phyloP scores from a whole-genome alignment of 2,113 vertebrate species.

The Mastomys coucha region DNA sequence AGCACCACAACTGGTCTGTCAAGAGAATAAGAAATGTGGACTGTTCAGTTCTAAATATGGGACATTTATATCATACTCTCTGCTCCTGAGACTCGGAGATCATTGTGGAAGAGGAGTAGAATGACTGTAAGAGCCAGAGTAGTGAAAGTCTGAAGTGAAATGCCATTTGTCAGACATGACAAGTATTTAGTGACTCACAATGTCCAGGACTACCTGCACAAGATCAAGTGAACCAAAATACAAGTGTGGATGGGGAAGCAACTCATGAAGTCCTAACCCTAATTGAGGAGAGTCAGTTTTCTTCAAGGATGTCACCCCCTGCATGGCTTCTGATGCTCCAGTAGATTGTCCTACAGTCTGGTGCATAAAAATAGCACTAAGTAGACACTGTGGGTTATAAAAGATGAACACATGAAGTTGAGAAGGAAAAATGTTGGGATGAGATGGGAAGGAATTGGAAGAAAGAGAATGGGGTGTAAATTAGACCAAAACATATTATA shows the following conservation, averaged over 20 bases:
- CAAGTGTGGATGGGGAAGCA: not conserved
- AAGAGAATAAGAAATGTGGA: not conserved
- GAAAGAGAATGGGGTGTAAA: not conserved
- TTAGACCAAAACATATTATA: not conserved
- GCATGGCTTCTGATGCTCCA: not conserved
- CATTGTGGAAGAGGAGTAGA: not conserved
- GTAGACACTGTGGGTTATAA: not conserved
- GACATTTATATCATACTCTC: not conserved
- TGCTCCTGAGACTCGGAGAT: not conserved
- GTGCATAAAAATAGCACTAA: not conserved
- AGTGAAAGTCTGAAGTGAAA: not conserved
- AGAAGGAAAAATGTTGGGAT: not conserved
- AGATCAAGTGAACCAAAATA: not conserved
- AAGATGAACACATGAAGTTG: not conserved
- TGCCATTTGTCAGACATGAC: not conserved
- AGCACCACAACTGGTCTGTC: too few species aligned
- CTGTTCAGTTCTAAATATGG: not conserved
- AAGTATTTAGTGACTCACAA: not conserved
- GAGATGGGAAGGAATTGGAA: not conserved
- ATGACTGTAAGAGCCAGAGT: not conserved
- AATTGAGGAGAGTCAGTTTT: not conserved
- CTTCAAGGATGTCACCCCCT: not conserved
- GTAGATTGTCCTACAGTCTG: not conserved
- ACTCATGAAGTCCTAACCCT: not conserved
- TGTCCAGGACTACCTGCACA: not conserved